These are phyloP conservation scores for Bruchidius siliquastri DNA, from an alignment of 2,888 invertebrate species.

Conservation along the genomic window DNA sequence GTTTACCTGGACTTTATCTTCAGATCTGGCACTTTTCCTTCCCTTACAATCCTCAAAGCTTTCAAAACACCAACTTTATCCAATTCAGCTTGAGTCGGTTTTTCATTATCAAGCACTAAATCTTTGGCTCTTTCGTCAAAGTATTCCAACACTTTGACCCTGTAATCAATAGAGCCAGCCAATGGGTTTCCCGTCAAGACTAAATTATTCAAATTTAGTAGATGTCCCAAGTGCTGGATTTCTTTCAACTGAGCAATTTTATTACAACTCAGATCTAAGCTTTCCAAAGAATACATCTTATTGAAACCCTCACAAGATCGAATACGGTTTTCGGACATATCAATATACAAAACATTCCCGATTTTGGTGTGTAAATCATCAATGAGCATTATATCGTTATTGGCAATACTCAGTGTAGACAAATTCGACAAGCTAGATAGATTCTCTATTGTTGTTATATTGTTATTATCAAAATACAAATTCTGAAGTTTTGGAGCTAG, in stretches of 20 bases:
- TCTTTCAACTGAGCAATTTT: slow-evolving; percentile 74
- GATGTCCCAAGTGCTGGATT: slow-evolving; percentile 69
- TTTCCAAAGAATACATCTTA: slow-evolving; percentile 81
- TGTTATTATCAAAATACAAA: slow-evolving; percentile 74
- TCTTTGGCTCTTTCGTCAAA: slow-evolving; percentile 80
- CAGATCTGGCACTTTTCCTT: slow-evolving; percentile 33
- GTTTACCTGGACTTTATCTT: background rate
- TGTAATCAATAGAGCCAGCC: slow-evolving; percentile 80
- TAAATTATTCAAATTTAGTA: slow-evolving; percentile 86
- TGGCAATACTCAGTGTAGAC: slow-evolving; percentile 70
- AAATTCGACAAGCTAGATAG: slow-evolving; percentile 75
- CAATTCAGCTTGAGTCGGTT: slow-evolving; percentile 79
- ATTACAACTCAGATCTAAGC: slow-evolving; percentile 84
- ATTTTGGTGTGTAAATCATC: slow-evolving; percentile 78
- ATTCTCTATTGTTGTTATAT: slow-evolving; percentile 67
- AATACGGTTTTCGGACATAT: slow-evolving; percentile 81
- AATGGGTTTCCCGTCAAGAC: slow-evolving; percentile 86
- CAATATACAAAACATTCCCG: slow-evolving; percentile 81
- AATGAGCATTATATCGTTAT: slow-evolving; percentile 70
- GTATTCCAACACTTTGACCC: slow-evolving; percentile 82
- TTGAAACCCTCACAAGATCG: slow-evolving; percentile 66
- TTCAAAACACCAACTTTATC: slow-evolving; percentile 89
- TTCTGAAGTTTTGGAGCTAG: slow-evolving; percentile 67
- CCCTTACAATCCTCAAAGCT: slow-evolving; percentile 73
- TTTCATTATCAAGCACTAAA: slow-evolving; percentile 83